These are phyloP conservation scores for Rafetus swinhoei DNA, from an alignment of 2,113 vertebrate genomes.

Conservation along the genomic window DNA sequence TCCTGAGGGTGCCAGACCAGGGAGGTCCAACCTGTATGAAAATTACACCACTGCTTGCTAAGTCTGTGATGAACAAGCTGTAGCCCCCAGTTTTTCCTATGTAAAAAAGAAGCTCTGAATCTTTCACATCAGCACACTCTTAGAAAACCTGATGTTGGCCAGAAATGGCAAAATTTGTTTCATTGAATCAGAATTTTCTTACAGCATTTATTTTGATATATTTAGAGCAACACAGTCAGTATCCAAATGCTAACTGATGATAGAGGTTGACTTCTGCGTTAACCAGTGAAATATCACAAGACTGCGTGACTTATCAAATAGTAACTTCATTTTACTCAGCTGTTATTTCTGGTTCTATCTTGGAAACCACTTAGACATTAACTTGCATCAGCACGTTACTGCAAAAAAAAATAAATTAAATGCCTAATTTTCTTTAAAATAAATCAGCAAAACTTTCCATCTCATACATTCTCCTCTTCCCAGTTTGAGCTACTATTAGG, in stretches of 20 bases:
- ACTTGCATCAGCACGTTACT: background rate
- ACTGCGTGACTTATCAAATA: constrained; percentile 23
- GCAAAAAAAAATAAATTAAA: background rate
- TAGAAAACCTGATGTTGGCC: constrained; percentile 19
- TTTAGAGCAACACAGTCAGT: constrained; percentile 11
- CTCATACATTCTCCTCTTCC: background rate
- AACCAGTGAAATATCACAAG: constrained; percentile 45
- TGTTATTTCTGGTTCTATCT: background rate
- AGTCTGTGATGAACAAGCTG: background rate
- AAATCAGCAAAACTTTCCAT: background rate
- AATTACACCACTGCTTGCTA: background rate
- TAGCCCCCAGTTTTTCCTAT: background rate
- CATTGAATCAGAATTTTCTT: constrained; percentile 36
- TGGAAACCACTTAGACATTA: background rate
- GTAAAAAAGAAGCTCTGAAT: background rate
- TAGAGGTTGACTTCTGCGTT: constrained; percentile 14
- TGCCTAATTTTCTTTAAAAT: background rate
- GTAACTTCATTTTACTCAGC: constrained; percentile 8
- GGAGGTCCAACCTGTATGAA: background rate
- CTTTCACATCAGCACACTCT: background rate
- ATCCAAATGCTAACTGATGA: constrained; percentile 37
- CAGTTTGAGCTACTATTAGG: background rate
- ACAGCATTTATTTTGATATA: constrained; percentile 36
- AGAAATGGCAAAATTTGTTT: constrained; percentile 27
- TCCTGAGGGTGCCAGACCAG: no score